Evolutionary conservation across 2,888 invertebrate genomes (phyloP).

Genomic region (Cephus rjabovi): DNA sequence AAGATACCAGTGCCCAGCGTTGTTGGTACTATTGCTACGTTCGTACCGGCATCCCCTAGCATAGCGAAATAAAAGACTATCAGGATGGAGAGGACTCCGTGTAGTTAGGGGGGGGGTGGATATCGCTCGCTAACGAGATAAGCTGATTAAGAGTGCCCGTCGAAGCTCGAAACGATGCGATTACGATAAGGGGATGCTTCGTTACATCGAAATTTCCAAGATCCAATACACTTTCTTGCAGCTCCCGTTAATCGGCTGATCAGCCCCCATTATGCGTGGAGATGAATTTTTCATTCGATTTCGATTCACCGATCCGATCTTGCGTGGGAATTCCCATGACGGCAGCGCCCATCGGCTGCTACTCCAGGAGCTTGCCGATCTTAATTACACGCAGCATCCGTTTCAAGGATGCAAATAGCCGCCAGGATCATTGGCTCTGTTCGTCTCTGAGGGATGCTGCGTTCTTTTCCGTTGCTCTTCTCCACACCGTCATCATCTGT

Average conservation of each 20-base stretch:
- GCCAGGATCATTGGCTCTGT: too few species aligned
- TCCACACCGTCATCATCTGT: too few species aligned
- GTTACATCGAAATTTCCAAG: slow-evolving; percentile 44
- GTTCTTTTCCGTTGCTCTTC: neutral
- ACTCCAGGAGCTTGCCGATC: neutral
- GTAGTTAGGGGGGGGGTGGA: neutral
- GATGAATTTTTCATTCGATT: neutral
- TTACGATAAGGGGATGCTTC: slow-evolving; percentile 55
- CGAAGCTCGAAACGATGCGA: slow-evolving; percentile 45
- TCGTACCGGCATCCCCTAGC: neutral
- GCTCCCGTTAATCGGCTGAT: neutral
- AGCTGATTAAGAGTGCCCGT: slow-evolving; percentile 51
- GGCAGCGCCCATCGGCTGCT: neutral
- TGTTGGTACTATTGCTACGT: neutral
- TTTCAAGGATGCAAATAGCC: neutral
- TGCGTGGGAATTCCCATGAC: neutral
- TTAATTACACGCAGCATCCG: neutral
- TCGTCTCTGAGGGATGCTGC: neutral
- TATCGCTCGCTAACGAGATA: slow-evolving; percentile 31
- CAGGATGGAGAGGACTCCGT: neutral
- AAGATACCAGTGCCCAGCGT: neutral
- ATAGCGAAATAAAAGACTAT: neutral
- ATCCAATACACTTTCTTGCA: neutral
- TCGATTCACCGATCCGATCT: neutral
- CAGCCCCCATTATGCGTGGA: neutral